Evolutionary conservation across 2,888 invertebrate genomes (phyloP), one percentile per base, ranked within the genome.

Genomic region (Incurvaria masculella): DNA sequence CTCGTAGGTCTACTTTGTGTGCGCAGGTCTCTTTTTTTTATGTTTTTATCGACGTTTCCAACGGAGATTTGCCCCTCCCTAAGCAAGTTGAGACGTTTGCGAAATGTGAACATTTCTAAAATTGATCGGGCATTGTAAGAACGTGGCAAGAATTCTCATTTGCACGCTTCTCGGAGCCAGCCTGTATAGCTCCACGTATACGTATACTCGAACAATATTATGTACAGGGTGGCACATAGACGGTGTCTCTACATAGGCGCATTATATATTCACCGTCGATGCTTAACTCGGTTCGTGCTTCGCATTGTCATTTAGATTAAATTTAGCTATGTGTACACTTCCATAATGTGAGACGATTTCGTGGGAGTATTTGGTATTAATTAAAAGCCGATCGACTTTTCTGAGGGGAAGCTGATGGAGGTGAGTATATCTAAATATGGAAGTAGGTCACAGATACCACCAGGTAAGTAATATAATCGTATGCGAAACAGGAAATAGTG

Each of bases 81-180:
- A 23, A 40, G 14, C 60, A 78, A 78, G 75, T 76, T 76, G 76
- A 76, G 76, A 78, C 76, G 76, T 75, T 76, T 72, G 65, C 76
- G 75, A 74, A 76, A 76, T 76, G 76, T 76, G 65, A 64, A 78
- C 72, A 74, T 78, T 78, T 76, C 69, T 63, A 68, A 72, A 72
- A 75, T 72, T 73, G 76, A 73, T 74, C 73, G 70, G 64, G 60
- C 69, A 65, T 65, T 62, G 75, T 33, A 3, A 33, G 33, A 8
- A 14, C 33, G 4, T 11, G 14, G 14, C 33, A 11, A 33, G 75
- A 75, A 75, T 74, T 75, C 72, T 74, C 75, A 75, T 74, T 73
- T 75, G 11, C 11, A 14, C 33, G 33, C 33, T n/a, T n/a, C 33
- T 23, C 23, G 6, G 23, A n/a, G n/a, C n/a, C 23, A 10, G 23